Base-by-base conservation (phyloP, 2,888 invertebrate species). In the Eilema caniola region DNA sequence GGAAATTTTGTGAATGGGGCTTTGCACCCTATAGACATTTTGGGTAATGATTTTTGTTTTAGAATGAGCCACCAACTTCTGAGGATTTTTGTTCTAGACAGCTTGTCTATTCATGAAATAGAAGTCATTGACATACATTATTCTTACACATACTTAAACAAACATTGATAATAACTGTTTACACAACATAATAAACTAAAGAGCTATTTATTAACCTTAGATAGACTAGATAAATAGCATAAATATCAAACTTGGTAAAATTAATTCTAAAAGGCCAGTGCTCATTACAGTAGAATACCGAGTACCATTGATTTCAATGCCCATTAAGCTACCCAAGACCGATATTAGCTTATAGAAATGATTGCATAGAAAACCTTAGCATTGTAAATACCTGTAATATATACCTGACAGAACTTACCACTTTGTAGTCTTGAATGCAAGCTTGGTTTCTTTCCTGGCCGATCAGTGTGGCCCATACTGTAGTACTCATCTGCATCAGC, bases 381-480 rank as follows among this genome's bases (percentile, higher is more conserved):
- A n/a, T n/a, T n/a, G n/a, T 53, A 53, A 53, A n/a, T n/a, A 53
- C 20, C 10, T 47, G 8, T 16, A 47, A 20, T 47, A 20, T 47
- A 47, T 16, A 2, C 20, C 47, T 10, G 10, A 53, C n/a, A 10
- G 53, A 53, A 90, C 95, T 91, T 88, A 98, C 98, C 98, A 96
- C 97, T 98, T 95, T 98, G 98, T 83, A 98, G 96, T 84, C 98
- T 96, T 77, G 98, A 97, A 90, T 98, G 98, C 83, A 98, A 96
- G 90, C 98, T 98, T 24, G 98, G 98, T 91, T 98, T 98, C 83
- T 97, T 96, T 76, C 97, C 97, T 57, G 97, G 97, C 81, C 97
- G 96, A 79, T 97, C 97, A 63, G 89, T 90, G 77, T 95, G 92
- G 57, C 95, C 95, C 88, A 96, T 94, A 82, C 96, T 96, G 83